phyloP scores from a whole-genome alignment of 1,140 invertebrate species.

The Himalopsyche phryganea region DNA sequence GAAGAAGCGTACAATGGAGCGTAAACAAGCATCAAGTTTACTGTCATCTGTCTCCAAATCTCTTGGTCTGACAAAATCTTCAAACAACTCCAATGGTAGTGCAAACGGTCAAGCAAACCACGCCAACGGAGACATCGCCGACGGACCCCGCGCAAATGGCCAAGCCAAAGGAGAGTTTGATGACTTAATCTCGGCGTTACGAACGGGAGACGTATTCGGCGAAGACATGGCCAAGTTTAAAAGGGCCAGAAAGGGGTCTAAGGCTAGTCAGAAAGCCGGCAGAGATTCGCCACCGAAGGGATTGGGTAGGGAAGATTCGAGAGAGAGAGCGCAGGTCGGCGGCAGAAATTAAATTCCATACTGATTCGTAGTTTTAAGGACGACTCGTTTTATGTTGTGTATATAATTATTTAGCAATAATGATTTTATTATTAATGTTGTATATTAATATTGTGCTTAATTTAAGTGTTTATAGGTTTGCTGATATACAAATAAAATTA shows the following conservation, averaged over 20 bases:
- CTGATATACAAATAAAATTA: no score
- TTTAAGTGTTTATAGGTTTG: no score
- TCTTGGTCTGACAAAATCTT: conserved; percentile 51
- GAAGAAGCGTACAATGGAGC: conserved; percentile 82
- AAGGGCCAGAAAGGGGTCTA: conserved; percentile 66
- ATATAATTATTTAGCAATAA: no score
- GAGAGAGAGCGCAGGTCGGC: conserved; percentile 58
- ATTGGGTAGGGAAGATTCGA: conserved; percentile 65
- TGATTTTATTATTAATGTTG: no score
- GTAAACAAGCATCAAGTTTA: conserved; percentile 73
- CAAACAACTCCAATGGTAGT: conserved; percentile 44
- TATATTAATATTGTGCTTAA: no score
- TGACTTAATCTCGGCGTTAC: conserved; percentile 90
- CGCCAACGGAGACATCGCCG: conserved; percentile 37
- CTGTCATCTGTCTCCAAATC: conserved; percentile 60
- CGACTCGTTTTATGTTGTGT: not conserved
- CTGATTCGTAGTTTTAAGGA: no score
- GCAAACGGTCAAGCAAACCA: conserved; percentile 48
- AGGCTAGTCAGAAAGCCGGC: conserved; percentile 51
- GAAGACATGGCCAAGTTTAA: conserved; percentile 94
- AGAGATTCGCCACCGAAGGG: conserved; percentile 59
- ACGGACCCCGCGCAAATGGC: conserved; percentile 33
- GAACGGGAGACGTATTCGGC: conserved; percentile 95
- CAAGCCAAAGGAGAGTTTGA: conserved; percentile 90
- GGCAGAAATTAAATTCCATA: conserved; percentile 28